Evolutionary conservation across 2,888 invertebrate genomes (phyloP), one percentile per base, ranked within the genome.

Genomic region (Heliconius sara): DNA sequence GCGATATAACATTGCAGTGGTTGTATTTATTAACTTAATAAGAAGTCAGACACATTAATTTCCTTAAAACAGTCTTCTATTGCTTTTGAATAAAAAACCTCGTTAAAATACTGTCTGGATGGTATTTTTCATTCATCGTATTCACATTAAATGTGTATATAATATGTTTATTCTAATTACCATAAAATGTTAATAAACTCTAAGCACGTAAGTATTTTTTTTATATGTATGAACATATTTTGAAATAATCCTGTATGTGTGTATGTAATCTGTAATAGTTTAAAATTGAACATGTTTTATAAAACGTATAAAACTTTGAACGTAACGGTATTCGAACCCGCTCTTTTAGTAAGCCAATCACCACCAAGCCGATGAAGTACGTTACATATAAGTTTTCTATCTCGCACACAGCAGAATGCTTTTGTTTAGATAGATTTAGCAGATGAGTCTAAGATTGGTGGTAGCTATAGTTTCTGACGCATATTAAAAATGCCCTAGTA

Each of bases 81-180:
- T 60, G 39, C 34, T 25, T 66, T 72, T 72, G 52, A 66, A 65
- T 78, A 25, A 39, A 78, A 65, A 27, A 72, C 65, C 19, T 66
- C 27, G 52, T 72, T 78, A 78, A 52, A 65, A 13, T 34, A 34
- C 30, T 65, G 34, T 30, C 27, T 72, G 65, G 52, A 16, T 78
- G 65, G 52, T 34, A 72, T 72, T 71, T 77, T 72, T 77, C 77
- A 77, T 77, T 77, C 77, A 77, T 77, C 63, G 77, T 65, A 77
- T 72, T 25, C 30, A 72, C 34, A 52, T 27, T 27, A 65, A 71
- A 71, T 71, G 63, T 77, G 13, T 72, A 78, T 12, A 60, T 52
- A 52, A 52, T 52, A 52, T 77, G 60, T 66, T 72, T n/a, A 7
- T 66, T 19, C 19, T 34, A 65, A 78, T 78, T 78, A 52, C 57